These are phyloP conservation scores for Struthidea cinerea DNA, from an alignment of 2,113 vertebrate species.

Conservation along the genomic window DNA sequence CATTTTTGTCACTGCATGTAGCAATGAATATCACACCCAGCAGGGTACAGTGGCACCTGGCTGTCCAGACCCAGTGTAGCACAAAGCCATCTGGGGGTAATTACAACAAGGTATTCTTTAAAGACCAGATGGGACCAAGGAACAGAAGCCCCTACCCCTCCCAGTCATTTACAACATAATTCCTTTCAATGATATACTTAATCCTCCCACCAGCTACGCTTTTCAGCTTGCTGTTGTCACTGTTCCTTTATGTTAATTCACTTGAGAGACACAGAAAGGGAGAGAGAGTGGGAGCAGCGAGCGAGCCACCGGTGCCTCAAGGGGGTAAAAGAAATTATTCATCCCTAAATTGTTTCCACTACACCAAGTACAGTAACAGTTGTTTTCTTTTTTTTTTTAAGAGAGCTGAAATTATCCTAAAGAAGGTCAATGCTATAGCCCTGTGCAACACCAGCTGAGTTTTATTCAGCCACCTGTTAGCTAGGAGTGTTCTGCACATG, in stretches of 20 bases:
- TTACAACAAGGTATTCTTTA: constrained; percentile 99
- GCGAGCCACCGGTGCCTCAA: constrained; percentile 73
- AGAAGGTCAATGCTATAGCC: constrained; percentile 87
- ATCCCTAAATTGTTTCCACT: constrained; percentile 93
- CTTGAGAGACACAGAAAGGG: constrained; percentile 71
- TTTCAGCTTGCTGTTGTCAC: constrained; percentile 90
- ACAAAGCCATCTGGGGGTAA: constrained; percentile 99
- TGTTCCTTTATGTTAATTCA: constrained; percentile 98
- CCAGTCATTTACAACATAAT: constrained; percentile 98
- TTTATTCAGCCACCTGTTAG: constrained; percentile 91
- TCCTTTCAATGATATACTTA: constrained; percentile 99
- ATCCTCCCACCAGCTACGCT: constrained; percentile 97
- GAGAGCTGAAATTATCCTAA: constrained; percentile 79
- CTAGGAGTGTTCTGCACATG: constrained; percentile 75
- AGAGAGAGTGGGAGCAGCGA: constrained; percentile 30
- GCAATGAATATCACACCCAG: constrained; percentile 91
- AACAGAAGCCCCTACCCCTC: constrained; percentile 84
- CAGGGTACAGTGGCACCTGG: constrained; percentile 95
- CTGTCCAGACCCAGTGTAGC: constrained; percentile 82
- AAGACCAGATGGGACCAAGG: constrained; percentile 95
- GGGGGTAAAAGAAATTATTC: constrained; percentile 90
- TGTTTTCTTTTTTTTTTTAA: constrained; percentile 46
- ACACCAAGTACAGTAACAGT: constrained; percentile 91
- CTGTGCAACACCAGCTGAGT: constrained; percentile 91
- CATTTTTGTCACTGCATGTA: constrained; percentile 80